Percentiles rank a stretch among this genome's conserved stretches.
phyloP scores from a whole-genome alignment of 2,888 invertebrate species.

The Pammene aurita region DNA sequence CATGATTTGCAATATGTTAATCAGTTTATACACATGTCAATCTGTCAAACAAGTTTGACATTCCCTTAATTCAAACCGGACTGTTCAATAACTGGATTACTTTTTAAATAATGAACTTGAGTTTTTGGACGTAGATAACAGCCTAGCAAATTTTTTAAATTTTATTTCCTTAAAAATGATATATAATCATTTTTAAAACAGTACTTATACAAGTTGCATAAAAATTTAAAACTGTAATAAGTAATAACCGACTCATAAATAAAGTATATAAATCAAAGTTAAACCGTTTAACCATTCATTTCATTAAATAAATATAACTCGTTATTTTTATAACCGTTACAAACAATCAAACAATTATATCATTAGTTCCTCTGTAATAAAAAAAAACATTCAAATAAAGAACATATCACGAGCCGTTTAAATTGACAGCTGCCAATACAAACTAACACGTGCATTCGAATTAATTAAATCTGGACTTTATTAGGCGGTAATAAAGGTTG shows the following conservation, averaged over 20 bases:
- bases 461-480: conserved; percentile 20
- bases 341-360: conserved; percentile 18
- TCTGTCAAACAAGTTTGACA: conserved; percentile 15
- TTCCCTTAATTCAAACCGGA: not conserved
- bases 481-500: conserved; percentile 27
- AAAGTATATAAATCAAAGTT: not conserved
- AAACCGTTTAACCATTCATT: not conserved
- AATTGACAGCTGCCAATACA: conserved; percentile 18
- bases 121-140: not conserved
- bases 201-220: too few species aligned
- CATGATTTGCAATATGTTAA: conserved; percentile 19
- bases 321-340: conserved; percentile 20
- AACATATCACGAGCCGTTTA: conserved; percentile 29
- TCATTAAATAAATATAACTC: not conserved
- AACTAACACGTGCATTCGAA: conserved; percentile 20
- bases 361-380: conserved; percentile 6
- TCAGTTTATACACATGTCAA: conserved; percentile 26
- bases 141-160: too few species aligned
- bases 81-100: not conserved
- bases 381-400: conserved; percentile 35
- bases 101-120: too few species aligned
- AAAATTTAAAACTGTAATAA: not conserved
- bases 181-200: too few species aligned
- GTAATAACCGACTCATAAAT: not conserved
- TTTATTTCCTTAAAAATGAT: too few species aligned